These are phyloP conservation scores for Peromyscus aztecus DNA, from an alignment of 2,797 vertebrate genomes.

Conservation along the genomic window DNA sequence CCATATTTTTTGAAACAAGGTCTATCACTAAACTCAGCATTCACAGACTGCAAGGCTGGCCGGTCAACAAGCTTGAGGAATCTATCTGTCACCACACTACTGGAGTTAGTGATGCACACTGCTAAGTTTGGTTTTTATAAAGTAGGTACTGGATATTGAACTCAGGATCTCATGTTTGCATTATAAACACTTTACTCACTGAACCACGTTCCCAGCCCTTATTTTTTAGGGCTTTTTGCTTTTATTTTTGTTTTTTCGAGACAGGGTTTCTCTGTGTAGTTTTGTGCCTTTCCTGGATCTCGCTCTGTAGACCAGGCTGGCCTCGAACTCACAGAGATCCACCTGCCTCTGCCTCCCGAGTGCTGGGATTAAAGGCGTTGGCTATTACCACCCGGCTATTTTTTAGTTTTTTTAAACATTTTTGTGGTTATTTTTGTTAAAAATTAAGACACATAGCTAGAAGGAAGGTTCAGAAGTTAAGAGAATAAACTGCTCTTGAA, in stretches of 20 bases:
- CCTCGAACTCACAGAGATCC: no score
- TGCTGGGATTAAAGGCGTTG: no score
- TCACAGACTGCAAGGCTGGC: not conserved
- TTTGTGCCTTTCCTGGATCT: no score
- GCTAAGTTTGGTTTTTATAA: not conserved
- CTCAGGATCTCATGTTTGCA: not conserved
- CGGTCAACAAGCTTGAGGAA: not conserved
- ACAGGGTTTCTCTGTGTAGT: no score
- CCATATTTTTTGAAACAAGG: not conserved
- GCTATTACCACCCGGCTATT: not conserved
- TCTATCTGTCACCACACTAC: not conserved
- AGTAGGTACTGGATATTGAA: not conserved
- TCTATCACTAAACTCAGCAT: not conserved
- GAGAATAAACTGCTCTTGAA: not conserved
- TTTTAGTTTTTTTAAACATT: not conserved
- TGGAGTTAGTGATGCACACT: not conserved
- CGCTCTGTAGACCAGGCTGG: no score
- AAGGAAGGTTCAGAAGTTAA: not conserved
- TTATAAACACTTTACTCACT: not conserved
- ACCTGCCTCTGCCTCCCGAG: no score
- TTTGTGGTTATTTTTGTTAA: not conserved
- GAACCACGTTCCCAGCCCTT: not conserved
- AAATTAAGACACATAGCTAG: not conserved
- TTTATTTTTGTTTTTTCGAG: not conserved
- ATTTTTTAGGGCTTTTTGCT: not conserved